Percentiles rank a stretch among this genome's conserved stretches.
These are phyloP conservation scores for Charaxes varanes DNA, from an alignment of 1,140 invertebrate genomes.

Conservation along the genomic window DNA sequence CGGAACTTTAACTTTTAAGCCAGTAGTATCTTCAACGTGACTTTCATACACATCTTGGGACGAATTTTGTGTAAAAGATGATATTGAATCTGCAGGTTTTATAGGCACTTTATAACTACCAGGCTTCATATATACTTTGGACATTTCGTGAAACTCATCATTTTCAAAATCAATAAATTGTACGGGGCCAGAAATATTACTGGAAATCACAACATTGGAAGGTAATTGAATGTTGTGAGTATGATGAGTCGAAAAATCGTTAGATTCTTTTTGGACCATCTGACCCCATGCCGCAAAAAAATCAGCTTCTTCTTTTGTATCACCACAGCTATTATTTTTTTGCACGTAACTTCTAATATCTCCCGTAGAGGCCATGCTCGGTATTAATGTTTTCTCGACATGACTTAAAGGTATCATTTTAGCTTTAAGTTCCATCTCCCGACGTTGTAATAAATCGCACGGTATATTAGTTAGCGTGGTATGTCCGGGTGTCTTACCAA, in stretches of 20 bases:
- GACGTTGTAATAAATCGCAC: conserved; percentile 51
- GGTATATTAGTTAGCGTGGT: conserved; percentile 40
- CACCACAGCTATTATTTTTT: conserved; percentile 63
- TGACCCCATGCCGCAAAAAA: conserved; percentile 71
- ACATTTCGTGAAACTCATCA: conserved; percentile 69
- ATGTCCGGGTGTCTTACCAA: conserved; percentile 54
- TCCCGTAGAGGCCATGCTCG: conserved; percentile 47
- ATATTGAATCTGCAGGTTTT: conserved; percentile 52
- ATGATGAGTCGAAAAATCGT: conserved; percentile 66
- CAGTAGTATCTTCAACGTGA: conserved; percentile 33
- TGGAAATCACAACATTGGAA: conserved; percentile 57
- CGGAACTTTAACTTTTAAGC: conserved; percentile 42
- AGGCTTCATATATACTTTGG: conserved; percentile 71
- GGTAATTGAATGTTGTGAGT: conserved; percentile 56
- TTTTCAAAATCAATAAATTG: conserved; percentile 66
- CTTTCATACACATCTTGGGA: conserved; percentile 47
- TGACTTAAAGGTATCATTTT: conserved; percentile 69
- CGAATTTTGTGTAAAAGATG: conserved; percentile 36
- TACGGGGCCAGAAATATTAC: conserved; percentile 69
- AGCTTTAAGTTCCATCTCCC: conserved; percentile 61
- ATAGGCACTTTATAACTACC: conserved; percentile 71
- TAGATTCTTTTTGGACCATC: conserved; percentile 70
- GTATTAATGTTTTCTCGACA: conserved; percentile 63
- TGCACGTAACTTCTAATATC: conserved; percentile 53
- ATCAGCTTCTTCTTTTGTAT: conserved; percentile 62